Percentiles rank a stretch among this genome's conserved stretches.
Evolutionary conservation across 1,140 invertebrate species (phyloP).

Genomic region (Zaprionus kolodkinae): DNA sequence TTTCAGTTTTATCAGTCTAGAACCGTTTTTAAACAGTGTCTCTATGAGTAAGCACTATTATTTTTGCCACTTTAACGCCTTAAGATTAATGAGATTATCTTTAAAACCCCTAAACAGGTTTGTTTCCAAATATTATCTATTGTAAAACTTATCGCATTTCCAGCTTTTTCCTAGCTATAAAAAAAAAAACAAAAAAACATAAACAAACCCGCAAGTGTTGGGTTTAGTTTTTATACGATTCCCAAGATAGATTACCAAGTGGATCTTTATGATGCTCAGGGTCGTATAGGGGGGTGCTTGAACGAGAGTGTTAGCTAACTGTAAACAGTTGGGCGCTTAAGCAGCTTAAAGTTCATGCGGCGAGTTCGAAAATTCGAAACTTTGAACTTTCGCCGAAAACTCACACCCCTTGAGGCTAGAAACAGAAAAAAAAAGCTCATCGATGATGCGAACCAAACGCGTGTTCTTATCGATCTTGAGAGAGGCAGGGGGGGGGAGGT

Average conservation of each 20-base stretch:
- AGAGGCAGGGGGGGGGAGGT: neutral
- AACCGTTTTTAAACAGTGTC: too few relatives aligned
- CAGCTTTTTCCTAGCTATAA: neutral
- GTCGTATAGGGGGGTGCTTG: too few relatives aligned
- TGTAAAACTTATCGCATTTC: neutral
- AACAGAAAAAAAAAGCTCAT: constrained; percentile 53
- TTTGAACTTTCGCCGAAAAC: constrained; percentile 55
- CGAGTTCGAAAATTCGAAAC: constrained; percentile 25
- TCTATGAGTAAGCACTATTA: too few relatives aligned
- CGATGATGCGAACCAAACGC: constrained; percentile 65
- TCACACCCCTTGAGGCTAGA: constrained; percentile 10
- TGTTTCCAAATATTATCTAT: neutral
- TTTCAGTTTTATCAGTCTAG: too few relatives aligned
- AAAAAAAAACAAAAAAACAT: neutral
- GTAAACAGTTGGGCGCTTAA: neutral
- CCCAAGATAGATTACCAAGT: neutral
- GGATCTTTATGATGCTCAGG: neutral
- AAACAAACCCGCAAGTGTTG: neutral
- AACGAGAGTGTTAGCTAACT: neutral
- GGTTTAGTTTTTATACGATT: neutral
- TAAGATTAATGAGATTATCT: too few relatives aligned
- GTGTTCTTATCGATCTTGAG: constrained; percentile 1
- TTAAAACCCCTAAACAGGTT: neutral
- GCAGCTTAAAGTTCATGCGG: constrained; percentile 8
- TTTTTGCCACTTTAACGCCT: too few relatives aligned